Base-by-base conservation (phyloP, 2,797 vertebrate species). In the Gallinago stenura region DNA sequence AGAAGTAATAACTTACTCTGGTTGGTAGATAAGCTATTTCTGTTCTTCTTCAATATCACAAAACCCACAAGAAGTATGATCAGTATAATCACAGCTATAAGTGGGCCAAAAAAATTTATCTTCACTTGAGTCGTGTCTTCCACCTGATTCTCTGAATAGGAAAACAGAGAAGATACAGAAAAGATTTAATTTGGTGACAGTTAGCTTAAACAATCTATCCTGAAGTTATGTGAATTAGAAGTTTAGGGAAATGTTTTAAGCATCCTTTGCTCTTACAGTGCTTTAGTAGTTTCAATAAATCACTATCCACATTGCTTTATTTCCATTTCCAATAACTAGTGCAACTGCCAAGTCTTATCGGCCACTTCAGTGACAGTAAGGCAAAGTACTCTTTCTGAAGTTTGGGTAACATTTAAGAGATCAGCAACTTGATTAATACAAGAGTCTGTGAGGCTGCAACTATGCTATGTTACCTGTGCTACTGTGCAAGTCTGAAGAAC, bases 1-100 rank as follows among this genome's bases (percentile, higher is more conserved):
- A 85, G 33, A 83, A 37, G n/a, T 62, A 88, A 62, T n/a, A 70
- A 94, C 95, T 96, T 96, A 96, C 95, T 89, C 30, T 89, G 93
- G n/a, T 33, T 93, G 48, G 78, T 78, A 75, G 84, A 78, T n/a
- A 89, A 87, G 41, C 2, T 78, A 83, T 75, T 92, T 87, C 82
- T 89, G 12, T 50, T 95, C 84, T 90, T 95, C 92, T 70, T 96
- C 81, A 96, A 3, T 85, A 96, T 75, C 33, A 78, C 57, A 94
- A 95, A 89, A 64, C 60, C 75, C 76, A 89, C 78, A 82, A 93
- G 64, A 79, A 96, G 2, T 46, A 12, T 78, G 26, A 89, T 71
- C 64, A 72, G 15, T 87, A 92, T 15, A 87, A 75, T 41, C 30
- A 46, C 87, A 83, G 87, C 78, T 91, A 75, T 92, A 92, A 96